These are phyloP conservation scores for Sebastes jordani DNA, from an alignment of 2,797 vertebrate genomes.

Conservation along the genomic window DNA sequence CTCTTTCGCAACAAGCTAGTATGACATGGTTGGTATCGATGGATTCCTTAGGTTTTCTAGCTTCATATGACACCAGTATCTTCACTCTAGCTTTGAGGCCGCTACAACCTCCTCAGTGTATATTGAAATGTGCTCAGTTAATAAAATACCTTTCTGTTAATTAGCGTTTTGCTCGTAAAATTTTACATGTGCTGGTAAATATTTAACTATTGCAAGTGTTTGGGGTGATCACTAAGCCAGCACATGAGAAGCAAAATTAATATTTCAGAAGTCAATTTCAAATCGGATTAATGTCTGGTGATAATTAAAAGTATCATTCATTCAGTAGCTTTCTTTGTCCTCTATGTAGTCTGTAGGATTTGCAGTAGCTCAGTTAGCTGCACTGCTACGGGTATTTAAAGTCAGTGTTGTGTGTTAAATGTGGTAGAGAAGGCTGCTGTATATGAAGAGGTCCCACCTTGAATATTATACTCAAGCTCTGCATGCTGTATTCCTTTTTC, in stretches of 20 bases:
- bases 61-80: no score
- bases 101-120: no score
- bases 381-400: background rate
- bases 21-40: no score
- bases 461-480: conserved; percentile 2
- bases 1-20: no score
- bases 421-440: background rate
- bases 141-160: conserved; percentile 48
- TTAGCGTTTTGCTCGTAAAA: conserved; percentile 29
- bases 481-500: conserved; percentile 1
- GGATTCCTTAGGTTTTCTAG: no score
- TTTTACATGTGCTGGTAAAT: conserved; percentile 10
- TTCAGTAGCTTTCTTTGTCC: conserved; percentile 10
- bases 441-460: conserved; percentile 11
- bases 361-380: background rate
- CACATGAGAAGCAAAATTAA: conserved; percentile 31
- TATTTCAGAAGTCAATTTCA: conserved; percentile 47
- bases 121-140: conserved; percentile 30
- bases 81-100: no score
- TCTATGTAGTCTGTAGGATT: background rate
- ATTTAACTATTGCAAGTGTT: conserved; percentile 38
- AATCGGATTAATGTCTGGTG: conserved; percentile 27
- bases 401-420: background rate
- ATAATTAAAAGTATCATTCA: conserved; percentile 31
- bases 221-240: conserved; percentile 38